Conservation (phyloP, 2,888 invertebrate genomes). For the Drosophila lacicola region DNA sequence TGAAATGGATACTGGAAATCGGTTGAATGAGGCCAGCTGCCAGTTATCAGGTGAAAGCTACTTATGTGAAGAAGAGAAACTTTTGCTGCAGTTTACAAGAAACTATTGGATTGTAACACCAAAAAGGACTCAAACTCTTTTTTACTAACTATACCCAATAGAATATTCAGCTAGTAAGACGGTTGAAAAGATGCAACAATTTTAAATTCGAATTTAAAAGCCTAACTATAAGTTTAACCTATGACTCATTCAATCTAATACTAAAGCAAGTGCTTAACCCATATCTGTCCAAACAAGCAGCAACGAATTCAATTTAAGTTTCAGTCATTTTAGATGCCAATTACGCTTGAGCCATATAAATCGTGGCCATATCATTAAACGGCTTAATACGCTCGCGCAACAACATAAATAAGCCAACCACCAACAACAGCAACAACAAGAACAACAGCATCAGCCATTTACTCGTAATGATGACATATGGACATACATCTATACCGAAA, state of each 20-base stretch:
- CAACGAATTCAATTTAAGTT: constrained; percentile 35
- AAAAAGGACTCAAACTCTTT: background rate
- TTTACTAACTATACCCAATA: too few species aligned
- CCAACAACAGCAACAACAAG: too few species aligned
- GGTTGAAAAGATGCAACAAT: background rate
- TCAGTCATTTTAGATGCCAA: constrained; percentile 56
- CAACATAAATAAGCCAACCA: constrained; percentile 25
- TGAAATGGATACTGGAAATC: constrained; percentile 48
- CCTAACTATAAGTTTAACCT: too few species aligned
- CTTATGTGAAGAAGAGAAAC: constrained; percentile 1
- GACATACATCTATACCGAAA: background rate
- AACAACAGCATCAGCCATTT: constrained; percentile 37
- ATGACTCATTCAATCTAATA: background rate
- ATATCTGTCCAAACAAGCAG: constrained; percentile 13
- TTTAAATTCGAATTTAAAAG: background rate
- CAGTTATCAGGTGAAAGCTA: constrained; percentile 4
- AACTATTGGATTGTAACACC: background rate
- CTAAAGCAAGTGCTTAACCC: constrained; percentile 24
- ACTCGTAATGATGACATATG: constrained; percentile 37
- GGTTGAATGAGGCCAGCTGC: background rate
- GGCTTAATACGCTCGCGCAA: constrained; percentile 50
- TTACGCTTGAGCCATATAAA: constrained; percentile 63
- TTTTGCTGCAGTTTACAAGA: background rate
- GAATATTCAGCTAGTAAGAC: too few species aligned
- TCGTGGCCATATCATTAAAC: constrained; percentile 66